Percentiles rank a stretch among this genome's conserved stretches.
phyloP scores from a whole-genome alignment of 2,888 invertebrate species.

The Pachymerium ferrugineum region DNA sequence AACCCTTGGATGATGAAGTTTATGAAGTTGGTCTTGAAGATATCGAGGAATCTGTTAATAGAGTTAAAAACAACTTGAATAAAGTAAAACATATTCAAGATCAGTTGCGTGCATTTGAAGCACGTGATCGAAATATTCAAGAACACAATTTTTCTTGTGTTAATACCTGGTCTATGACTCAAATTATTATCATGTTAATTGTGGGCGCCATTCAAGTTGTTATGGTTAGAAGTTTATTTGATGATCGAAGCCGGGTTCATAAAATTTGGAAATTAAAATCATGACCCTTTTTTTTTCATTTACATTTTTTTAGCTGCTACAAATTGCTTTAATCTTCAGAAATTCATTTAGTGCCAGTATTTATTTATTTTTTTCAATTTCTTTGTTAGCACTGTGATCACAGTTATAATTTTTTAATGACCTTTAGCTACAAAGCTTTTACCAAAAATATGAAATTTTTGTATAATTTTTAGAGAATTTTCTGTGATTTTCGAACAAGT shows the following conservation, averaged over 20 bases:
- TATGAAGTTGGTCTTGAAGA: conserved; percentile 54
- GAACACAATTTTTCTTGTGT: conserved; percentile 76
- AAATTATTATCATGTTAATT: conserved; percentile 64
- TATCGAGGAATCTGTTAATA: conserved; percentile 58
- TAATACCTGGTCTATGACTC: conserved; percentile 69
- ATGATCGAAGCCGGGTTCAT: conserved; percentile 52
- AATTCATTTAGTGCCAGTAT: no score
- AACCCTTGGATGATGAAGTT: conserved; percentile 52
- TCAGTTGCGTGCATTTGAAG: conserved; percentile 65
- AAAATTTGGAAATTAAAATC: conserved; percentile 40
- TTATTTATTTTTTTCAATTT: no score
- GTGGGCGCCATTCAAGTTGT: conserved; percentile 69
- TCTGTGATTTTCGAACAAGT: no score
- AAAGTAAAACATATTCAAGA: conserved; percentile 51
- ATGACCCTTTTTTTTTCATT: background rate
- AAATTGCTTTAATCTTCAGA: background rate
- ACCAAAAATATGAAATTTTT: no score
- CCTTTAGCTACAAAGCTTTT: no score
- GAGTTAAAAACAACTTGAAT: conserved; percentile 53
- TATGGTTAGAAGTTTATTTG: conserved; percentile 73
- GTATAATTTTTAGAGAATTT: no score
- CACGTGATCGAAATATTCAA: conserved; percentile 72
- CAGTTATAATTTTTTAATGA: no score
- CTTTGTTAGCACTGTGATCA: no score
- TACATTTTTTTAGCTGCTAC: background rate